Evolutionary conservation across 2,888 invertebrate genomes (phyloP), one percentile per base, ranked within the genome.

Genomic region (Entomobrya multifasciata): DNA sequence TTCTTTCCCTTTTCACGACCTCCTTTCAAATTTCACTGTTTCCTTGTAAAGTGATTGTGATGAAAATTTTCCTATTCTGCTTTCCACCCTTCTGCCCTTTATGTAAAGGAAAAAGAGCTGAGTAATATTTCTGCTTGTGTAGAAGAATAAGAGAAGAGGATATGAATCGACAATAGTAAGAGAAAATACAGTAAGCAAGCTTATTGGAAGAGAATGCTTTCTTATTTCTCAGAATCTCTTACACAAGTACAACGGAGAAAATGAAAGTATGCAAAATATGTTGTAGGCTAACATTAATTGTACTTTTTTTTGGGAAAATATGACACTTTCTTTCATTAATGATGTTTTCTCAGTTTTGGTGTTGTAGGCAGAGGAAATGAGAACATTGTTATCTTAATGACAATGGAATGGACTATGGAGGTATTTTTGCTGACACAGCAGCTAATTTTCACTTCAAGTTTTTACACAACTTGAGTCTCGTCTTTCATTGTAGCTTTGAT

Each of bases 251-350:
- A 62, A 62, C 20, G 55, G 15, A 47, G 5, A 49, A 15, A 49
- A 62, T 44, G 44, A 44, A 67, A 67, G 67, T 67, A 67, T 67
- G 67, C 67, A n/a, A 22, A 67, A 44, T 44, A 67, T 70, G 20
- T 17, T n/a, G 49, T 20, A 22, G 36, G 62, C 30, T 3, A 44
- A 36, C 49, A 49, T 49, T 49, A 55, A 55, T 55, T 25, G 22
- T 60, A 10, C n/a, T 47, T 25, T 2, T 25, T 25, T 20, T 22
- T 22, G 22, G 2, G 4, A 25, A n/a, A n/a, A 13, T 13, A 49
- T 15, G 6, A 15, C 25, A 25, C 17, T 22, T 44, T 17, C 70
- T n/a, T n/a, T 44, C n/a, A 25, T 30, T 70, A 47, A 22, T 70
- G 70, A 44, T 70, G 25, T 15, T 17, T 65, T 6, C 36, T n/a